A percentile compares a stretch with the other conserved stretches of the same genome.
Evolutionary conservation across 1,140 invertebrate genomes (phyloP).

Genomic region (Mamestra configurata): DNA sequence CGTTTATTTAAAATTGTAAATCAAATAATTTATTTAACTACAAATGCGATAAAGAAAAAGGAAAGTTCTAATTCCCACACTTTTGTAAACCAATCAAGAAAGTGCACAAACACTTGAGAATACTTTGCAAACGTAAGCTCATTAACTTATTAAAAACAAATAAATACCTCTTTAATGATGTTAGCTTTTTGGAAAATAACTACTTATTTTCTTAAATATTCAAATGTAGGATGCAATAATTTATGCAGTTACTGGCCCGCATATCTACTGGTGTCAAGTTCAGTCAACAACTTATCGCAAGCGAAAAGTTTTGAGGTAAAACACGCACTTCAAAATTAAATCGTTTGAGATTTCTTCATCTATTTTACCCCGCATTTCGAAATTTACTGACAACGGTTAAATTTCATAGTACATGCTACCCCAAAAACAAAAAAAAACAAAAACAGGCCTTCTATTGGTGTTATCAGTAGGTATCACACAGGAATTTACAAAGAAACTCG

Average conservation of each 20-base stretch:
- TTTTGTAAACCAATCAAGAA: constrained; percentile 17
- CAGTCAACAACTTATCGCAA: not conserved
- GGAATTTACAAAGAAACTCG: too few relatives aligned
- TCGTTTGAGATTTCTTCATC: too few relatives aligned
- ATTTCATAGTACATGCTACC: too few relatives aligned
- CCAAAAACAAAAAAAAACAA: too few relatives aligned
- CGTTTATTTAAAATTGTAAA: too few relatives aligned
- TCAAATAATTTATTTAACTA: too few relatives aligned
- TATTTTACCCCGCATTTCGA: too few relatives aligned
- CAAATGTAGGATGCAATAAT: not conserved
- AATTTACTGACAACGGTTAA: too few relatives aligned
- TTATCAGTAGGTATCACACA: too few relatives aligned
- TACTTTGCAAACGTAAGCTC: constrained; percentile 6
- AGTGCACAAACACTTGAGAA: constrained; percentile 22
- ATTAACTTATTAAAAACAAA: constrained; percentile 8
- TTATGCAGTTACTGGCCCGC: not conserved
- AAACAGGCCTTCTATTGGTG: too few relatives aligned
- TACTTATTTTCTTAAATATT: not conserved
- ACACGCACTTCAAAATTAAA: too few relatives aligned
- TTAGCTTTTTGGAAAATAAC: not conserved
- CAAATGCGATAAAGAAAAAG: not conserved
- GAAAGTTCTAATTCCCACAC: not conserved
- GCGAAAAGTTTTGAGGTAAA: too few relatives aligned
- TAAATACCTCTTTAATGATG: constrained; percentile 27
- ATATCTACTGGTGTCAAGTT: not conserved